These are phyloP conservation scores for Paramuricea clavata DNA, from an alignment of 92 coral and sea anemone genomes.

Conservation along the genomic window DNA sequence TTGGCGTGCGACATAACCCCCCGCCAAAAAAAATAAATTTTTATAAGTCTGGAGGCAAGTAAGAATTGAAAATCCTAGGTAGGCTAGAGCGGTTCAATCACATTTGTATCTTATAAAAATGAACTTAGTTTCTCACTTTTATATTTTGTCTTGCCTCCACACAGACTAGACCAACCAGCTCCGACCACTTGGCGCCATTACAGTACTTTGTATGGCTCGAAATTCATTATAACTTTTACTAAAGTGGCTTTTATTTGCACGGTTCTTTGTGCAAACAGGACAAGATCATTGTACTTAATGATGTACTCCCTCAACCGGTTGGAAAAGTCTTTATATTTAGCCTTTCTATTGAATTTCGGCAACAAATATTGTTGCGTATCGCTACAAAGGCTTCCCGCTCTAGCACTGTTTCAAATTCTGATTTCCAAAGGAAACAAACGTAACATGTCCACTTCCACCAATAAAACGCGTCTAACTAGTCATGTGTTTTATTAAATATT, in stretches of 20 bases:
- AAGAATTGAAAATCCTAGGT: background rate
- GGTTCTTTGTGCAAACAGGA: conserved; percentile 5
- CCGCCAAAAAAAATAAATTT: background rate
- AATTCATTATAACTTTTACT: background rate
- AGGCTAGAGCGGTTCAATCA: conserved; percentile 7
- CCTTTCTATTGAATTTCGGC: no score
- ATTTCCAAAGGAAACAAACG: no score
- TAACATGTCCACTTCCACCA: no score
- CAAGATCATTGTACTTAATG: conserved; percentile 11
- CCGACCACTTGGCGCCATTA: background rate
- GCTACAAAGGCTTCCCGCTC: no score
- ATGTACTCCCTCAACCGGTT: conserved; percentile 16
- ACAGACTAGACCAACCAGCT: conserved; percentile 12
- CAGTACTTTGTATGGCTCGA: background rate
- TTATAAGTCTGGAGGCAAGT: conserved; percentile 16
- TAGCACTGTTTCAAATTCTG: no score
- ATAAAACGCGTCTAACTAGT: no score
- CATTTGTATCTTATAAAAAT: background rate
- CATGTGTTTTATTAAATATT: no score
- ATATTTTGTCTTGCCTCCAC: conserved; percentile 15
- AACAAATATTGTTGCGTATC: no score
- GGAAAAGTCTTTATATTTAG: background rate
- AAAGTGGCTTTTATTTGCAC: background rate
- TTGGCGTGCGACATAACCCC: background rate
- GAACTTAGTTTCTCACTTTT: background rate